Evolutionary conservation across 2,888 invertebrate species (phyloP).

Genomic region (Mycalesis mineus): DNA sequence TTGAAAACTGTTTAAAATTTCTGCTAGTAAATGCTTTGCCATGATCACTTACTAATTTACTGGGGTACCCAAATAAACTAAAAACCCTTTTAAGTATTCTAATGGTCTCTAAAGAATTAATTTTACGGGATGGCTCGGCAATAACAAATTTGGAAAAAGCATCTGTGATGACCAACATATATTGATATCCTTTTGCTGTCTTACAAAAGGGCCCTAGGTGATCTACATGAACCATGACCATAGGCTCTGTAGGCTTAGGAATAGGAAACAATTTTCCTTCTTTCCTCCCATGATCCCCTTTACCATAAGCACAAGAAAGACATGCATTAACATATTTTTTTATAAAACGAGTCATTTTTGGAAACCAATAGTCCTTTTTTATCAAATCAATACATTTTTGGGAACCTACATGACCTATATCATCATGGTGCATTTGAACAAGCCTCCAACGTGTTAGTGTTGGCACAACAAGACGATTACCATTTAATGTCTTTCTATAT

Average conservation of each 20-base stretch:
- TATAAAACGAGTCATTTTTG: slow-evolving; percentile 29
- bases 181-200: slow-evolving; percentile 28
- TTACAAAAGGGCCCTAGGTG: slow-evolving; percentile 34
- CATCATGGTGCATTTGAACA: slow-evolving; percentile 40
- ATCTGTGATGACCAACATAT: slow-evolving; percentile 33
- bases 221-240: slow-evolving; percentile 31
- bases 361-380: slow-evolving; percentile 40
- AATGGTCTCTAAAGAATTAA: too few relatives aligned
- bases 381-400: slow-evolving; percentile 33
- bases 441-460: slow-evolving; percentile 36
- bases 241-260: slow-evolving; percentile 30
- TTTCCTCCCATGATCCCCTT: slow-evolving; percentile 30
- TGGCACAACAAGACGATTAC: slow-evolving; percentile 38
- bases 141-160: slow-evolving; percentile 5
- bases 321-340: slow-evolving; percentile 36
- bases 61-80: neutral
- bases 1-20: too few relatives aligned
- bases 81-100: neutral
- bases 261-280: slow-evolving; percentile 32
- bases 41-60: neutral
- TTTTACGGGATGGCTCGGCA: too few relatives aligned
- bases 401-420: slow-evolving; percentile 43
- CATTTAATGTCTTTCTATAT: slow-evolving; percentile 31
- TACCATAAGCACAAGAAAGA: slow-evolving; percentile 40
- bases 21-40: slow-evolving; percentile 30